Conservation (phyloP, 2,888 invertebrate species). For the Gari tellinella region DNA sequence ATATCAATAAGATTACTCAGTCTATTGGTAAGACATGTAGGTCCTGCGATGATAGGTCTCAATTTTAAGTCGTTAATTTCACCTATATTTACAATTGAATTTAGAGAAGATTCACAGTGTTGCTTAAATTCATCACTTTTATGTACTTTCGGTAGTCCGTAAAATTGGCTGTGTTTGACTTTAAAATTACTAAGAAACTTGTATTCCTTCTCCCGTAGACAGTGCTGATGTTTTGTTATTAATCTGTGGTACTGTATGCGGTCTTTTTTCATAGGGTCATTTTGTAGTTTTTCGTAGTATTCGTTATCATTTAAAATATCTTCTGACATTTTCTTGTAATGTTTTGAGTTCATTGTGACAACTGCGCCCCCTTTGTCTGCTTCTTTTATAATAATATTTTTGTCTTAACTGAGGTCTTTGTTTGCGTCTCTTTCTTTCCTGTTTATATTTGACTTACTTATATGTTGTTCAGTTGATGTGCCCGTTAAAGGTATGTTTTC, state of each 20-base stretch:
- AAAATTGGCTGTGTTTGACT: conserved; percentile 1
- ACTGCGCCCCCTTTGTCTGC: conserved; percentile 9
- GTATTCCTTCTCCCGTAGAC: too few relatives aligned
- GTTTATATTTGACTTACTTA: too few relatives aligned
- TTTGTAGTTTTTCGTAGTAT: neutral
- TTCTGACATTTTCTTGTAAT: conserved; percentile 3
- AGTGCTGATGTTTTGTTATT: too few relatives aligned
- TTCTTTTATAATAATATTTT: conserved; percentile 3
- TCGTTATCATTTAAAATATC: neutral
- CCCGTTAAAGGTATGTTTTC: too few relatives aligned
- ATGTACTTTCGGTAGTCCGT: neutral
- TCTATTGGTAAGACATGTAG: conserved; percentile 31
- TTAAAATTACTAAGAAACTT: neutral
- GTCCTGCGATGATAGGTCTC: conserved; percentile 18
- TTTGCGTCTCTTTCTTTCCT: too few relatives aligned
- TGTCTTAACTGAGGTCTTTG: neutral
- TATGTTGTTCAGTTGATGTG: too few relatives aligned
- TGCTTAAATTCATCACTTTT: neutral
- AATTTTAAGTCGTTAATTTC: neutral
- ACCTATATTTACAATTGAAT: neutral
- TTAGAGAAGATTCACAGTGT: neutral
- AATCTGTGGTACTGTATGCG: too few relatives aligned
- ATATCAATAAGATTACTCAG: conserved; percentile 35
- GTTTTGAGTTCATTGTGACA: neutral
- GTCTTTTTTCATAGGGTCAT: too few relatives aligned